Conservation (phyloP, 2,888 invertebrate species). For the Hypomecis atomaria region DNA sequence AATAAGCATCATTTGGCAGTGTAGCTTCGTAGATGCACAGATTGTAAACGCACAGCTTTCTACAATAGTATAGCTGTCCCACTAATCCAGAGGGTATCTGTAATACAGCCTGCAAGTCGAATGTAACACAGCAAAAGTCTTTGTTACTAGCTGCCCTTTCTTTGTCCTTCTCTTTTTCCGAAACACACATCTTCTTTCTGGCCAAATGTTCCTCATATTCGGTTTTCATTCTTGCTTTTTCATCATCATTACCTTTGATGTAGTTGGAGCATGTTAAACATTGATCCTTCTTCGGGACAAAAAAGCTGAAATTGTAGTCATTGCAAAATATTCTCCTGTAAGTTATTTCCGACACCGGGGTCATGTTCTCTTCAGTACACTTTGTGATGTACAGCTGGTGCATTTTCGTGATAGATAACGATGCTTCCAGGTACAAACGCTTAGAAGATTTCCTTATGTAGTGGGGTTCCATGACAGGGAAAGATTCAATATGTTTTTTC, state of each 20-base stretch:
- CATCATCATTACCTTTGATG: conserved; percentile 14
- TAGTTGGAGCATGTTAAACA: conserved; percentile 30
- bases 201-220: conserved; percentile 7
- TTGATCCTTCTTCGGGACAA: conserved; percentile 31
- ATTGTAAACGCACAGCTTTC: not conserved
- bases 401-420: conserved; percentile 20
- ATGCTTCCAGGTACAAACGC: conserved; percentile 3
- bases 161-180: conserved; percentile 29
- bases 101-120: conserved; percentile 1
- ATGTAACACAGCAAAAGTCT: conserved; percentile 4
- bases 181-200: conserved; percentile 16
- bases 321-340: conserved; percentile 30
- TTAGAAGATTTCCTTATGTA: conserved; percentile 14
- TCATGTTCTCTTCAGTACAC: conserved; percentile 14
- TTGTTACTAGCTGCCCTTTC: conserved; percentile 10
- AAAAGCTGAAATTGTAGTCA: conserved; percentile 28
- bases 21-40: not conserved
- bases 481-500: conserved; percentile 13
- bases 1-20: not conserved
- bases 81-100: conserved; percentile 1
- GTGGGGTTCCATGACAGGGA: conserved; percentile 22
- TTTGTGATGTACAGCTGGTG: too few species aligned
- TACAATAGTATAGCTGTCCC: conserved; percentile 1
- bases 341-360: conserved; percentile 28
- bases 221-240: conserved; percentile 15